Evolutionary conservation across 2,113 vertebrate species (phyloP).

Genomic region (Bostrychus sinensis): DNA sequence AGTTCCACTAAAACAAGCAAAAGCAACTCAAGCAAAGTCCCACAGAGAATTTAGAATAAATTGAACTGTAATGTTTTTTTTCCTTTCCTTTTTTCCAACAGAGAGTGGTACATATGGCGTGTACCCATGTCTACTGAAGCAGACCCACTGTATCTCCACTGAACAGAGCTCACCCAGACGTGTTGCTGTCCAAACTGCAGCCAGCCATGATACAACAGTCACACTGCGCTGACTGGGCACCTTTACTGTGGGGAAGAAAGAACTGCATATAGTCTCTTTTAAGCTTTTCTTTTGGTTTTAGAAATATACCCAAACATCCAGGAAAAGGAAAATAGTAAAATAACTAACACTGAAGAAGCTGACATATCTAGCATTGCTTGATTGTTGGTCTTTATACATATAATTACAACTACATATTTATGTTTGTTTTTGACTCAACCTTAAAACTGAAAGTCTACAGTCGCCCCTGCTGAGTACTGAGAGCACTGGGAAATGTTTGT

Average conservation of each 20-base stretch:
- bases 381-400: no score
- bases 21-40: neutral
- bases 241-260: neutral
- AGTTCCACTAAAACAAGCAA: neutral
- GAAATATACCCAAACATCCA: no score
- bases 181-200: neutral
- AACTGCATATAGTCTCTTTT: no score
- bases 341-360: no score
- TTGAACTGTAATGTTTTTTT: neutral
- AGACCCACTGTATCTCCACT: neutral
- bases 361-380: no score
- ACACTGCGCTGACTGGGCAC: neutral
- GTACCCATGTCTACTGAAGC: constrained; percentile 2
- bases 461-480: no score
- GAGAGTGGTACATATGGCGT: constrained; percentile 1
- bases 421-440: no score
- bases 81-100: neutral
- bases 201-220: constrained; percentile 1
- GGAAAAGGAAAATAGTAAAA: no score
- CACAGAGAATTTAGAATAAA: neutral
- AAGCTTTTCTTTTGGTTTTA: no score
- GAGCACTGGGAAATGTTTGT: no score
- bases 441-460: no score
- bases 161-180: neutral
- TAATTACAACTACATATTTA: no score